Conservation (phyloP, 2,888 invertebrate genomes). For the Spilarctia lutea region DNA sequence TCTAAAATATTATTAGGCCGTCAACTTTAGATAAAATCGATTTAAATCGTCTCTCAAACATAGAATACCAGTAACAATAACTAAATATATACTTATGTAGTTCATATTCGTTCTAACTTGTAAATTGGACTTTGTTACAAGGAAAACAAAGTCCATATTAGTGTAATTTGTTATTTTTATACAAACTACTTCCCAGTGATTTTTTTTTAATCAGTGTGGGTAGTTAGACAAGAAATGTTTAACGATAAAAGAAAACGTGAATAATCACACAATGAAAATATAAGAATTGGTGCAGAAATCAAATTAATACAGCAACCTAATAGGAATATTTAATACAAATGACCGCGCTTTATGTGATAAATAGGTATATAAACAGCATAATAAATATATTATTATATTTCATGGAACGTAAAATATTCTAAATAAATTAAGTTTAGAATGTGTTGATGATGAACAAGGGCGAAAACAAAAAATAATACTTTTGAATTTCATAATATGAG, state of each 20-base stretch:
- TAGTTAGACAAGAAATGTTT: constrained; percentile 39
- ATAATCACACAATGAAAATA: not conserved
- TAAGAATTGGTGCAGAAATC: not conserved
- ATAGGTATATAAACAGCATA: too few species aligned
- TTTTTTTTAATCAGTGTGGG: constrained; percentile 36
- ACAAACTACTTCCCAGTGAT: not conserved
- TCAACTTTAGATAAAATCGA: constrained; percentile 20
- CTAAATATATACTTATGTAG: constrained; percentile 2
- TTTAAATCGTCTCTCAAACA: constrained; percentile 28
- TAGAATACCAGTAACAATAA: constrained; percentile 18
- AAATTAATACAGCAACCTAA: not conserved
- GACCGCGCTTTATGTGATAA: too few species aligned
- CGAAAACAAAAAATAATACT: not conserved
- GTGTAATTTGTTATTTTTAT: constrained; percentile 14
- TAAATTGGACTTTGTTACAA: constrained; percentile 29
- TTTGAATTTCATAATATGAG: not conserved
- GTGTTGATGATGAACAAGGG: not conserved
- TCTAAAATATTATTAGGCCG: constrained; percentile 45
- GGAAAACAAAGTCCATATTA: constrained; percentile 24
- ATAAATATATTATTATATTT: too few species aligned
- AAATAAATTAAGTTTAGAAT: not conserved
- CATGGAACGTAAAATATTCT: too few species aligned
- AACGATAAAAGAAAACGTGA: not conserved
- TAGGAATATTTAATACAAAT: too few species aligned
- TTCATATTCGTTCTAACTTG: not conserved